Evolutionary conservation across 2,888 invertebrate species (phyloP).

Genomic region (Lacanobia wlatinum): DNA sequence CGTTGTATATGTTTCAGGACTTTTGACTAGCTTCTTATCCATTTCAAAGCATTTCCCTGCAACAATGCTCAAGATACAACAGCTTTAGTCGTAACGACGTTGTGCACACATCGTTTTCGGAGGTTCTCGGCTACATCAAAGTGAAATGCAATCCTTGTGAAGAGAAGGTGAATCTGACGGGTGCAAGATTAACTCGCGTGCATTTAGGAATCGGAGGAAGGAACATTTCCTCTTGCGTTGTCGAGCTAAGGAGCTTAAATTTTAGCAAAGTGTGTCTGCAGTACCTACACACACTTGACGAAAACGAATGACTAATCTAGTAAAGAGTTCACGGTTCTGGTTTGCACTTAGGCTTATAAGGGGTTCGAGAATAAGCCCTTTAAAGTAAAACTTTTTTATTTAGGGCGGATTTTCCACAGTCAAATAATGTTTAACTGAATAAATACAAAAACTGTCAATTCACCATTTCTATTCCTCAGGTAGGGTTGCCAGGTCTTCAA

Average conservation of each 20-base stretch:
- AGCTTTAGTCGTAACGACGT: conserved; percentile 39
- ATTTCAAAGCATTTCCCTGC: conserved; percentile 31
- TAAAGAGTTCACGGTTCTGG: background rate
- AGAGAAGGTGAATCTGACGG: conserved; percentile 45
- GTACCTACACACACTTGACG: background rate
- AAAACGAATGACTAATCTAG: conserved; percentile 14
- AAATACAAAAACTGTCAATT: too few species aligned
- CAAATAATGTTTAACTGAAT: too few species aligned
- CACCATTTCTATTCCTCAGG: too few species aligned
- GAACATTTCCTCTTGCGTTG: conserved; percentile 26
- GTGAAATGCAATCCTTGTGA: conserved; percentile 51
- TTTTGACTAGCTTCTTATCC: conserved; percentile 26
- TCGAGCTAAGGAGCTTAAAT: conserved; percentile 22
- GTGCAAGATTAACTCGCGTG: conserved; percentile 43
- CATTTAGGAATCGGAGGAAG: conserved; percentile 27
- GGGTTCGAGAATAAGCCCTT: conserved; percentile 2
- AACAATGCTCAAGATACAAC: conserved; percentile 12
- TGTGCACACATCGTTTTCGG: conserved; percentile 22
- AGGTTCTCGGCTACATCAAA: conserved; percentile 43
- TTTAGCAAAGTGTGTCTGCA: conserved; percentile 1
- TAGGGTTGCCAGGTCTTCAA: too few species aligned
- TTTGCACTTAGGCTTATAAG: background rate
- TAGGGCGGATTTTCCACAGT: too few species aligned
- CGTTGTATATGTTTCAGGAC: conserved; percentile 10
- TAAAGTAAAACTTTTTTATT: background rate